Evolutionary conservation across 2,113 vertebrate genomes (phyloP).

Genomic region (Anguilla rostrata): DNA sequence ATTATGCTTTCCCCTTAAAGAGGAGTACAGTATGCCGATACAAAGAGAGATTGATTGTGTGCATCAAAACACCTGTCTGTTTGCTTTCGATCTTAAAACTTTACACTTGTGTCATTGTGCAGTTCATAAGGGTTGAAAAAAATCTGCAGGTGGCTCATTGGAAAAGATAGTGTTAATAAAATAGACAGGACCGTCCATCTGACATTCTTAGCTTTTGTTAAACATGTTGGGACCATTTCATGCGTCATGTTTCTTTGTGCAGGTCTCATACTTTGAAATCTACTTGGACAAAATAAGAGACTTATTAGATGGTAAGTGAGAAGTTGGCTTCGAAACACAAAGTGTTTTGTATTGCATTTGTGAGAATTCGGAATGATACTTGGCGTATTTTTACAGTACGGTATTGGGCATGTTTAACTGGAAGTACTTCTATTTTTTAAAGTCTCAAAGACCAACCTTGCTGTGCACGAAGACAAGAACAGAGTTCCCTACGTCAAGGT

Average conservation of each 20-base stretch:
- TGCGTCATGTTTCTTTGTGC: conserved; percentile 45
- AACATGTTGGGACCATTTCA: background rate
- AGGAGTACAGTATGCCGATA: background rate
- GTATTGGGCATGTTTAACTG: background rate
- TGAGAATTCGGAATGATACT: background rate
- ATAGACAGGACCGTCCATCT: too few relatives aligned
- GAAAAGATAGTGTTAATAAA: too few relatives aligned
- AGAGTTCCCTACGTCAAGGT: conserved; percentile 88
- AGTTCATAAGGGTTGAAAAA: too few relatives aligned
- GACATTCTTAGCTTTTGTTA: background rate
- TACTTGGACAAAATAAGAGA: conserved; percentile 89
- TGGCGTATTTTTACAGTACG: background rate
- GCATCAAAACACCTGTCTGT: background rate
- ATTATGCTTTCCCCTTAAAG: background rate
- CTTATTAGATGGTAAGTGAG: conserved; percentile 80
- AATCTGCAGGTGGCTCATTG: too few relatives aligned
- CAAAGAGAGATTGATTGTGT: background rate
- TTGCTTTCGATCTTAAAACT: background rate
- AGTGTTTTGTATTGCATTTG: background rate
- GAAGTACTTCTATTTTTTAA: conserved; percentile 14
- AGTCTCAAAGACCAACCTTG: conserved; percentile 86
- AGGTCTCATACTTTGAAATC: conserved; percentile 89
- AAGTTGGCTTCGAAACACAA: background rate
- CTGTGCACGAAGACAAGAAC: conserved; percentile 87
- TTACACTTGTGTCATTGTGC: background rate